Evolutionary conservation across 2,797 vertebrate genomes (phyloP).

Genomic region (Australoheros facetus): DNA sequence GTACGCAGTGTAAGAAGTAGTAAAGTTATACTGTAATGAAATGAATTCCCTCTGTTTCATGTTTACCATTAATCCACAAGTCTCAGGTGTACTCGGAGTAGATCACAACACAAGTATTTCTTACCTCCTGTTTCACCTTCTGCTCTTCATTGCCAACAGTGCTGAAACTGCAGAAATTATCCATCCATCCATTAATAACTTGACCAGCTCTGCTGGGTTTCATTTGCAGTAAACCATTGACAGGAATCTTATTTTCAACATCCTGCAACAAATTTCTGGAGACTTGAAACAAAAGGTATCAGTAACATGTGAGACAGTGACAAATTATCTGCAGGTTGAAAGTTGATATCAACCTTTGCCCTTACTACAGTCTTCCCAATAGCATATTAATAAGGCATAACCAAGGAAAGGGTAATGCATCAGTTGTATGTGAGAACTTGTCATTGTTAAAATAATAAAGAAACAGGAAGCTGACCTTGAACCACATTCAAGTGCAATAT

Average conservation of each 20-base stretch:
- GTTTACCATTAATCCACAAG: constrained; percentile 44
- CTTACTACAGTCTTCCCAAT: constrained; percentile 69
- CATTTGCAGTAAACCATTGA: constrained; percentile 39
- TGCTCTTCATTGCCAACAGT: constrained; percentile 30
- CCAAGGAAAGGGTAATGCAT: constrained; percentile 40
- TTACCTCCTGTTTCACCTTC: constrained; percentile 23
- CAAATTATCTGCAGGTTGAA: constrained; percentile 78
- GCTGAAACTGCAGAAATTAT: constrained; percentile 43
- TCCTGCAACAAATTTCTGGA: constrained; percentile 76
- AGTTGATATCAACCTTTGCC: constrained; percentile 69
- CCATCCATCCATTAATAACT: constrained; percentile 46
- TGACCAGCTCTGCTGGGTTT: constrained; percentile 48
- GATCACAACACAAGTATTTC: constrained; percentile 30
- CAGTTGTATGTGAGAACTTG: constrained; percentile 31
- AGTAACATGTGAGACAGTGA: constrained; percentile 73
- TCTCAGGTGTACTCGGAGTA: constrained; percentile 45
- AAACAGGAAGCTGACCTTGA: constrained; percentile 47
- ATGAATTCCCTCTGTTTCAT: constrained; percentile 51
- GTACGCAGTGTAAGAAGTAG: constrained; percentile 30
- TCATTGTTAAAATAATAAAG: constrained; percentile 62
- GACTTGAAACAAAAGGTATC: constrained; percentile 69
- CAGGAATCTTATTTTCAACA: constrained; percentile 71
- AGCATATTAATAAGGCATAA: constrained; percentile 73
- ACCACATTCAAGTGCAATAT: constrained; percentile 14
- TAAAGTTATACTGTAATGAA: constrained; percentile 56